Percentiles rank a stretch among this genome's conserved stretches.
Evolutionary conservation across 2,113 vertebrate genomes (phyloP).

Genomic region (Percopsis transmontana): DNA sequence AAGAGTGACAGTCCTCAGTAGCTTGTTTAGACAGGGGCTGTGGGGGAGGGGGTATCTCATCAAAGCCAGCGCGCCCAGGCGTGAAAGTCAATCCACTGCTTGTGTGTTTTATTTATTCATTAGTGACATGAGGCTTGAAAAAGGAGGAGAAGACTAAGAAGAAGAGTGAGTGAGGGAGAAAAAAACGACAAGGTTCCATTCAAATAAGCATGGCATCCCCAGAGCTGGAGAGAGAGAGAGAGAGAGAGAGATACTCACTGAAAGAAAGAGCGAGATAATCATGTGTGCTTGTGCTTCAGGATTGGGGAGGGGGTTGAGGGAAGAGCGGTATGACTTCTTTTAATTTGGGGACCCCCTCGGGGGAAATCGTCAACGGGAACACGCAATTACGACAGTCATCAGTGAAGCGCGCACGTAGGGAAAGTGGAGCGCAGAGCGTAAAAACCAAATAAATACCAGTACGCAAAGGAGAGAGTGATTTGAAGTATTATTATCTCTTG

Average conservation of each 20-base stretch:
- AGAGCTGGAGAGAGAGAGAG: conserved; percentile 53
- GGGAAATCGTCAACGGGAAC: conserved; percentile 74
- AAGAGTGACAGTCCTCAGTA: conserved; percentile 69
- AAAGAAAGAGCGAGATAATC: conserved; percentile 20
- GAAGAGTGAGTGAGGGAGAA: conserved; percentile 61
- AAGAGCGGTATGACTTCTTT: conserved; percentile 79
- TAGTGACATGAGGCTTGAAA: conserved; percentile 75
- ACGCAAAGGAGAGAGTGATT: conserved; percentile 66
- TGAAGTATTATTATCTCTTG: conserved; percentile 61
- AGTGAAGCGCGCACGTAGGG: conserved; percentile 66
- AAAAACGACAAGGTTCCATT: conserved; percentile 75
- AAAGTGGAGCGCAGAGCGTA: conserved; percentile 50
- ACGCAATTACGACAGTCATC: conserved; percentile 79
- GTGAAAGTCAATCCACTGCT: conserved; percentile 78
- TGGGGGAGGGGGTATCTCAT: conserved; percentile 55
- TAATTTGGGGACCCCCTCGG: conserved; percentile 77
- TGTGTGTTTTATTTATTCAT: conserved; percentile 82
- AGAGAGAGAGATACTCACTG: conserved; percentile 32
- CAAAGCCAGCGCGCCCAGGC: conserved; percentile 71
- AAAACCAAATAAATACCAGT: conserved; percentile 58
- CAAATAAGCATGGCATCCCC: conserved; percentile 77
- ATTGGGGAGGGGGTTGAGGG: conserved; percentile 60
- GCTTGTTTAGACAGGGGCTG: conserved; percentile 51
- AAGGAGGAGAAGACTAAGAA: conserved; percentile 49
- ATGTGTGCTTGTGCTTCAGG: conserved; percentile 44